Evolutionary conservation across 2,888 invertebrate species (phyloP).

Genomic region (Synergus laeviventris): DNA sequence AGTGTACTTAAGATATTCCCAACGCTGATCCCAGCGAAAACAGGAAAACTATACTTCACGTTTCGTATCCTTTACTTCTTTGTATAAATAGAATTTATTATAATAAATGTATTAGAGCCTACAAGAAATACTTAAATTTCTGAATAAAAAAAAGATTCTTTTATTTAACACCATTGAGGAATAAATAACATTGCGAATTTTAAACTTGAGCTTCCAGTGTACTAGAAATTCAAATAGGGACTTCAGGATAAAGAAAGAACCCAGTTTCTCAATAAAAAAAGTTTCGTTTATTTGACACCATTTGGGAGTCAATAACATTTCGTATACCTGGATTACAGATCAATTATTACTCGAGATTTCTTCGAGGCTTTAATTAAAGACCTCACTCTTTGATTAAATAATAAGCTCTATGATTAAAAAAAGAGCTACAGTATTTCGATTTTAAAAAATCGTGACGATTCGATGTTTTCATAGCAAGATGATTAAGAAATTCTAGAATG

Average conservation of each 20-base stretch:
- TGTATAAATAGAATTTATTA: constrained; percentile 39
- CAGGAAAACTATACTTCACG: constrained; percentile 24
- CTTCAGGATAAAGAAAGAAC: not conserved
- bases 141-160: constrained; percentile 30
- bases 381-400: not conserved
- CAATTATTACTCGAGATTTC: constrained; percentile 20
- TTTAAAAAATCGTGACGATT: constrained; percentile 15
- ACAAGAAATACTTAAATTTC: not conserved
- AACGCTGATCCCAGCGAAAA: not conserved
- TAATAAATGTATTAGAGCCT: constrained; percentile 37
- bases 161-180: not conserved
- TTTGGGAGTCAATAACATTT: constrained; percentile 29
- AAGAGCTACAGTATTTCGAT: not conserved
- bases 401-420: not conserved
- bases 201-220: too few relatives aligned
- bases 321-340: constrained; percentile 20
- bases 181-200: constrained; percentile 5
- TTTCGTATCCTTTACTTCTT: constrained; percentile 23
- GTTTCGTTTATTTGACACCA: constrained; percentile 36
- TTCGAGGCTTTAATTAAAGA: not conserved
- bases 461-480: constrained; percentile 11
- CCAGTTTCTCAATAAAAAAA: constrained; percentile 27
- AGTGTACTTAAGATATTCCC: constrained; percentile 32
- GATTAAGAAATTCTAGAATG: not conserved
- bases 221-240: too few relatives aligned